phyloP scores from a whole-genome alignment of 2,888 invertebrate genomes.

The Dorcus hopei region DNA sequence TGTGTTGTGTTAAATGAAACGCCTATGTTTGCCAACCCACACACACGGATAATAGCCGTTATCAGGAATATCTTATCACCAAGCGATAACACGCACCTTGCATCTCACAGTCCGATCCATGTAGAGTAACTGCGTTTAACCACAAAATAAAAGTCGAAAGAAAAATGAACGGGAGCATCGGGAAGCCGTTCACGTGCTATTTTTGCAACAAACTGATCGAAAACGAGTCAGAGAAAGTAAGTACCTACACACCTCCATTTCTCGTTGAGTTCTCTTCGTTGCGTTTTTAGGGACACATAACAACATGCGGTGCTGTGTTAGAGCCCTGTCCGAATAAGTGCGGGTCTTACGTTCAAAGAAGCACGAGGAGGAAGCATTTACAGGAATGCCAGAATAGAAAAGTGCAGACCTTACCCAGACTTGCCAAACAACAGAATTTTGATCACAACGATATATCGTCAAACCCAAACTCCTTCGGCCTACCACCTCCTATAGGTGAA shows the following conservation, averaged over 20 bases:
- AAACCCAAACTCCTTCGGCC: background rate
- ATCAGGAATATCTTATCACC: slow-evolving; percentile 7
- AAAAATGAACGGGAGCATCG: slow-evolving; percentile 10
- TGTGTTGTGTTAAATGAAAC: no score
- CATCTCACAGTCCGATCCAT: background rate
- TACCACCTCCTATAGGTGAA: slow-evolving; percentile 4
- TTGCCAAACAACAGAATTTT: slow-evolving; percentile 11
- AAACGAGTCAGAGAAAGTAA: slow-evolving; percentile 63
- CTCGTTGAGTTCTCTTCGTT: slow-evolving; percentile 2
- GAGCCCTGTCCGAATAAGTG: slow-evolving; percentile 70
- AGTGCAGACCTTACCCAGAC: slow-evolving; percentile 15
- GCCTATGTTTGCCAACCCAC: no score
- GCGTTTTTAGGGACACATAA: slow-evolving; percentile 58
- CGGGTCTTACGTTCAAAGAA: slow-evolving; percentile 66
- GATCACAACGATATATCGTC: background rate
- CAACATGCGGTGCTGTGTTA: slow-evolving; percentile 68
- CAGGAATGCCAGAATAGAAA: slow-evolving; percentile 45
- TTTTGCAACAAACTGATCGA: slow-evolving; percentile 67
- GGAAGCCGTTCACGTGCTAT: slow-evolving; percentile 54
- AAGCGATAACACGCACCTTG: slow-evolving; percentile 9
- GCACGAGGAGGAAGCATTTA: slow-evolving; percentile 58
- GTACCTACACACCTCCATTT: slow-evolving; percentile 11
- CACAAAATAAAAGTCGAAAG: no score
- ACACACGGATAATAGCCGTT: background rate
- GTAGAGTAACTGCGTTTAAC: no score